Conservation (phyloP, 2,888 invertebrate species). For the Celastrina argiolus region DNA sequence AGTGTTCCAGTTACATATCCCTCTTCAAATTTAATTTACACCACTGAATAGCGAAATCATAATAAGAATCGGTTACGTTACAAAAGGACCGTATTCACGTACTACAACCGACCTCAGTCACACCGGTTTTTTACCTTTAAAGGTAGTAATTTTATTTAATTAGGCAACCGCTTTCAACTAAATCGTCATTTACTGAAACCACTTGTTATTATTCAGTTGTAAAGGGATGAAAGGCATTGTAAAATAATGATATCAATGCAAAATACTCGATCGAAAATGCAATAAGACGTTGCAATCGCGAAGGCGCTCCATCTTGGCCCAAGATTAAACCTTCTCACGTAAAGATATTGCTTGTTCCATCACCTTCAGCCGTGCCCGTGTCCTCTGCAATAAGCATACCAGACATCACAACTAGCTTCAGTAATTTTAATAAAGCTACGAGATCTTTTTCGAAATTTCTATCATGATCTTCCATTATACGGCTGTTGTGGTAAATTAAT, state of each 20-base stretch:
- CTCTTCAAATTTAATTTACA: too few relatives aligned
- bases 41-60: too few relatives aligned
- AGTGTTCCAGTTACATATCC: too few relatives aligned
- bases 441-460: neutral
- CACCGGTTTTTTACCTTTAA: too few relatives aligned
- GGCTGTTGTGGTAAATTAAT: too few relatives aligned
- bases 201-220: neutral
- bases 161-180: too few relatives aligned
- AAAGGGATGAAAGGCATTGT: neutral
- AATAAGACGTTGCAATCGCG: conserved; percentile 5
- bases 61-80: too few relatives aligned
- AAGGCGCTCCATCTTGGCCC: neutral
- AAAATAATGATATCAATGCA: neutral
- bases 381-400: conserved; percentile 9
- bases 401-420: neutral
- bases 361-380: neutral
- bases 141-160: too few relatives aligned
- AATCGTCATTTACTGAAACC: neutral
- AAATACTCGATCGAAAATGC: neutral
- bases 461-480: too few relatives aligned
- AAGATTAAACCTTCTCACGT: conserved; percentile 14
- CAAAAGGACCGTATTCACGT: too few relatives aligned
- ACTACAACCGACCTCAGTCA: too few relatives aligned
- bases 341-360: conserved; percentile 11
- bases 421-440: neutral